These are phyloP conservation scores for Lutra lutra DNA, from an alignment of 2,797 vertebrate species.

Conservation along the genomic window DNA sequence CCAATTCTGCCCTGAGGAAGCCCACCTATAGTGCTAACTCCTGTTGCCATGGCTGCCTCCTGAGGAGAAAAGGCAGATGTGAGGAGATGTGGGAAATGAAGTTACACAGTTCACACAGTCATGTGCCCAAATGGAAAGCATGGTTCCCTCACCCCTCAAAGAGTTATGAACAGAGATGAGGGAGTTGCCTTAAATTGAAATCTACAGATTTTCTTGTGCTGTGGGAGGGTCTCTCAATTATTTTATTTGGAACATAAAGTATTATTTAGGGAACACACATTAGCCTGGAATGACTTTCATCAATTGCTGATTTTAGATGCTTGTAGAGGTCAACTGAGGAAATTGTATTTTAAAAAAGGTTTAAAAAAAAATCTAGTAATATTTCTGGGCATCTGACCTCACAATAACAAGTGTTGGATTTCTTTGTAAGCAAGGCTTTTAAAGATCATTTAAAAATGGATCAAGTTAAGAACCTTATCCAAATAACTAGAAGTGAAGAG, in stretches of 20 bases:
- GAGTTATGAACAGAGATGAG: background rate
- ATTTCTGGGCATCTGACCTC: slow-evolving; percentile 68
- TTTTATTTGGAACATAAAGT: slow-evolving; percentile 56
- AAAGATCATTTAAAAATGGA: slow-evolving; percentile 64
- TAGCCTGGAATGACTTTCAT: slow-evolving; percentile 51
- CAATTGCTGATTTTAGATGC: slow-evolving; percentile 17
- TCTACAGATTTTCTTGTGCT: background rate
- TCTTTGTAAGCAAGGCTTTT: slow-evolving; percentile 69
- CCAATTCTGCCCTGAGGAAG: background rate
- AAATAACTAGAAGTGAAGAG: slow-evolving; percentile 16
- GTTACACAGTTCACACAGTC: background rate
- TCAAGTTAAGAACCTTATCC: slow-evolving; percentile 6
- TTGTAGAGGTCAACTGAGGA: slow-evolving; percentile 60
- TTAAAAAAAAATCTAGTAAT: slow-evolving; percentile 16
- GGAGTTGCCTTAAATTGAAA: background rate
- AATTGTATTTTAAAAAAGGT: background rate
- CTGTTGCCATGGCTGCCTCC: background rate
- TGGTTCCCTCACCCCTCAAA: rapidly evolving
- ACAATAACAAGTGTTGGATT: slow-evolving; percentile 58
- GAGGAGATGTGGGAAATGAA: background rate
- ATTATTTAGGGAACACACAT: slow-evolving; percentile 56
- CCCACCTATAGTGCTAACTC: background rate
- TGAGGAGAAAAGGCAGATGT: background rate
- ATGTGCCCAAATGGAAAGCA: background rate
- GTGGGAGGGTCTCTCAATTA: slow-evolving; percentile 15